A percentile compares a stretch with the other conserved stretches of the same genome.
Evolutionary conservation across 2,113 vertebrate species (phyloP).

Genomic region (Proteles cristata): DNA sequence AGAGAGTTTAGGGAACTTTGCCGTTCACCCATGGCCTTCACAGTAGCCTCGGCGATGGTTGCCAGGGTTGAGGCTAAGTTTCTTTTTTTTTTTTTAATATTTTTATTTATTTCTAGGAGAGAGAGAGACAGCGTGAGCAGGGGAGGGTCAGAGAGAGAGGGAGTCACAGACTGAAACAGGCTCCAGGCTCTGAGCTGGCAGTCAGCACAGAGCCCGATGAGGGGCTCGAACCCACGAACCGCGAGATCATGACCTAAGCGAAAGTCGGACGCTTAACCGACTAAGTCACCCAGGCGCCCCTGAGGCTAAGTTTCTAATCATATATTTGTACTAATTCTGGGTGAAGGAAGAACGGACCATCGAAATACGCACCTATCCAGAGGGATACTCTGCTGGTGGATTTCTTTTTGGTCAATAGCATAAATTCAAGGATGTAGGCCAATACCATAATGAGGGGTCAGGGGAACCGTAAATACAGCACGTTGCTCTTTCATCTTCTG

Average conservation of each 20-base stretch:
- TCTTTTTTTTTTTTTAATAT: background rate
- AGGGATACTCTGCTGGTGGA: background rate
- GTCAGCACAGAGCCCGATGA: too few species aligned
- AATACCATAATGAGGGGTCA: background rate
- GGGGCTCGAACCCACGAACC: too few species aligned
- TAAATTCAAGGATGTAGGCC: background rate
- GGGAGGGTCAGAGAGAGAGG: too few species aligned
- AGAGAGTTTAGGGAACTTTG: background rate
- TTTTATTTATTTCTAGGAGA: too few species aligned
- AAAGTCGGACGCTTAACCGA: too few species aligned
- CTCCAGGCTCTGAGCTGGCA: too few species aligned
- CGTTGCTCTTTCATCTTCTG: background rate
- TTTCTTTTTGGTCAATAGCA: background rate
- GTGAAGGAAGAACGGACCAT: background rate
- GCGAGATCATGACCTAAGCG: too few species aligned
- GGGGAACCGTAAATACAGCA: background rate
- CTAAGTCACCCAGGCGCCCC: too few species aligned
- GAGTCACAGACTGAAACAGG: too few species aligned
- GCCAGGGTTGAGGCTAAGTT: background rate
- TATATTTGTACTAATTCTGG: background rate
- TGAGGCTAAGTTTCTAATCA: background rate
- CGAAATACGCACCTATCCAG: background rate
- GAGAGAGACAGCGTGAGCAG: too few species aligned
- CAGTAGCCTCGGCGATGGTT: background rate
- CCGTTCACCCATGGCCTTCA: background rate